These are phyloP conservation scores for Eptesicus fuscus DNA, from an alignment of 2,113 vertebrate species.

Conservation along the genomic window DNA sequence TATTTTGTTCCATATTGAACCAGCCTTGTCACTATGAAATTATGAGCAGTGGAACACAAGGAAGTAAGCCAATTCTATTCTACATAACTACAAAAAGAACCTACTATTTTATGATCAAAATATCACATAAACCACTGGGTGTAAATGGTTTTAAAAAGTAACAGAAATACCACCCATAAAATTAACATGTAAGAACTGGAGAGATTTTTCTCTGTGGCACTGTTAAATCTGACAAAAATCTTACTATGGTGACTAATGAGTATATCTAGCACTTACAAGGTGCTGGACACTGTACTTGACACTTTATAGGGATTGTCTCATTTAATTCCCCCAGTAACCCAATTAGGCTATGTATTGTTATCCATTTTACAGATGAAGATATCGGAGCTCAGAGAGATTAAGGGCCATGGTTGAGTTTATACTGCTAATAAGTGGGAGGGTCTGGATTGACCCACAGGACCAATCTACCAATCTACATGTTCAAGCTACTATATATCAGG, in stretches of 20 bases:
- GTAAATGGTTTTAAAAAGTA: conserved; percentile 46
- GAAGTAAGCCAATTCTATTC: conserved; percentile 38
- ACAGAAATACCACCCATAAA: conserved; percentile 46
- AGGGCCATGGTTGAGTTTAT: neutral
- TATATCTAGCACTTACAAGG: neutral
- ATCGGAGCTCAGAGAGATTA: neutral
- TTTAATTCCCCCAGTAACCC: neutral
- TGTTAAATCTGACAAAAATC: conserved; percentile 26
- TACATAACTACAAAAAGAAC: conserved; percentile 62
- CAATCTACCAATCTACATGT: no score
- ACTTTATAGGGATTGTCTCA: neutral
- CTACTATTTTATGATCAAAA: conserved; percentile 69
- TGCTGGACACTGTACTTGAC: neutral
- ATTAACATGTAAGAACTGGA: conserved; percentile 33
- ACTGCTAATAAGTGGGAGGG: neutral
- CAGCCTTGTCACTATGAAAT: conserved; percentile 39
- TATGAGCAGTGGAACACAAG: conserved; percentile 31
- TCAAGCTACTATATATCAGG: neutral
- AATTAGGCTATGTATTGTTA: neutral
- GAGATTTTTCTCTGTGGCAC: neutral
- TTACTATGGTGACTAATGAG: neutral
- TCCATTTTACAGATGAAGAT: conserved; percentile 15
- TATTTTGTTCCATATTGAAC: conserved; percentile 32
- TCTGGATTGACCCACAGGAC: neutral
- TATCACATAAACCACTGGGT: conserved; percentile 57